Conservation (phyloP, 2,113 vertebrate genomes). For the Hirundichthys speculiger region DNA sequence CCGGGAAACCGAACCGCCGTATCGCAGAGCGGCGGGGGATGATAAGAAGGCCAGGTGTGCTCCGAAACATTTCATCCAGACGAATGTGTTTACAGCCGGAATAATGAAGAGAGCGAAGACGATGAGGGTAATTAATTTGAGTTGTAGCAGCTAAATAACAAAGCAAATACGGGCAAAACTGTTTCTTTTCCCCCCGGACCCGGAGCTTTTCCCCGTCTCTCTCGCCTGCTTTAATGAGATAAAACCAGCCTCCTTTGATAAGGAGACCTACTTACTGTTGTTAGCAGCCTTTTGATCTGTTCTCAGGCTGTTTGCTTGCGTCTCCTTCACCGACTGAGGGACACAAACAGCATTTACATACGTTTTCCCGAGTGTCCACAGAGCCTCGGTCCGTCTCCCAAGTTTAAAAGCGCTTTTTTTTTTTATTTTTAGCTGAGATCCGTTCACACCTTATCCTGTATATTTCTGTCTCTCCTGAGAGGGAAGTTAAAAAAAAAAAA, state of each 20-base stretch:
- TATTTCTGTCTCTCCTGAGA: background rate
- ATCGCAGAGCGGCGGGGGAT: conserved; percentile 6
- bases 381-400: fast-evolving
- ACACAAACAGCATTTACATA: conserved; percentile 22
- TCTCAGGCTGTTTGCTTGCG: conserved; percentile 57
- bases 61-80: conserved; percentile 66
- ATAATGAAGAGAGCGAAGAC: conserved; percentile 69
- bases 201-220: background rate
- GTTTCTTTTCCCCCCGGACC: conserved; percentile 74
- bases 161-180: conserved; percentile 78
- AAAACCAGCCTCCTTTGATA: conserved; percentile 69
- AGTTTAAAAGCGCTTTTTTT: too few species aligned
- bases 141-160: conserved; percentile 75
- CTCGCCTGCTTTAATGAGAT: conserved; percentile 70
- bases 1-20: conserved; percentile 29
- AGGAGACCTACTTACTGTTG: conserved; percentile 65
- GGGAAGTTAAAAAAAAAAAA: too few species aligned
- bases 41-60: conserved; percentile 75
- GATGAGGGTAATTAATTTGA: conserved; percentile 75
- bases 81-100: conserved; percentile 73
- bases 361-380: background rate
- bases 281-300: conserved; percentile 72
- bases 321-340: conserved; percentile 33
- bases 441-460: background rate
- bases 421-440: too few species aligned